Evolutionary conservation across 2,888 invertebrate genomes (phyloP), one percentile per base, ranked within the genome.

Genomic region (Tolmerus cingulatus): DNA sequence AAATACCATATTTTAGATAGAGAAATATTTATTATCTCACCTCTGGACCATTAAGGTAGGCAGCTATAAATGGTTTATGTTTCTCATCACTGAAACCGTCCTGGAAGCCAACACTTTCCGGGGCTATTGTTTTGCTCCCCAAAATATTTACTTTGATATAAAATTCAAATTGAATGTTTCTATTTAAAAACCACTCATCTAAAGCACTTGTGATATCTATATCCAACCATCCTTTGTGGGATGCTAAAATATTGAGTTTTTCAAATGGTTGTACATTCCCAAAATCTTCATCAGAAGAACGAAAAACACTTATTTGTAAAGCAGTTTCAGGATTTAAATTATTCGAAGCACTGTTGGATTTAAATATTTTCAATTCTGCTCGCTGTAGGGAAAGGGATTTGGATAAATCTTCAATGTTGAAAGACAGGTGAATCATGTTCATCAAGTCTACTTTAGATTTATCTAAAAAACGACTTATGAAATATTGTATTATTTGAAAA

Each of bases 11-110:
- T n/a, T 78, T 12, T 78, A 76, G 1, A 66, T 4, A 40, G 5
- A 46, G 14, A 19, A 23, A 30, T 19, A 46, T 27, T 74, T 23
- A 9, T 51, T 19, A 19, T 66, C n/a, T 55, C 51, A 89, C 95
- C 93, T 89, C 95, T 92, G 88, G 95, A 93, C 89, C 96, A 92
- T 96, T 96, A 90, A 97, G 95, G 92, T 97, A 98, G 0, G 97
- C 97, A 1, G 98, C 97, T 93, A 98, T 94, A 91, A 98, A 98
- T 0, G 98, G 97, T 91, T 97, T 97, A 89, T 96, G 95, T 89
- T 96, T 97, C 89, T 96, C 95, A 86, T 94, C 93, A 7, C 95
- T 96, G 89, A 95, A 94, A 12, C 95, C 94, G 88, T 96, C 96
- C 14, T 97, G 94, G 55, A 98, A 92, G 1, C 98, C 98, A 82